phyloP scores from a whole-genome alignment of 2,113 vertebrate species.

The Siniperca knerii region DNA sequence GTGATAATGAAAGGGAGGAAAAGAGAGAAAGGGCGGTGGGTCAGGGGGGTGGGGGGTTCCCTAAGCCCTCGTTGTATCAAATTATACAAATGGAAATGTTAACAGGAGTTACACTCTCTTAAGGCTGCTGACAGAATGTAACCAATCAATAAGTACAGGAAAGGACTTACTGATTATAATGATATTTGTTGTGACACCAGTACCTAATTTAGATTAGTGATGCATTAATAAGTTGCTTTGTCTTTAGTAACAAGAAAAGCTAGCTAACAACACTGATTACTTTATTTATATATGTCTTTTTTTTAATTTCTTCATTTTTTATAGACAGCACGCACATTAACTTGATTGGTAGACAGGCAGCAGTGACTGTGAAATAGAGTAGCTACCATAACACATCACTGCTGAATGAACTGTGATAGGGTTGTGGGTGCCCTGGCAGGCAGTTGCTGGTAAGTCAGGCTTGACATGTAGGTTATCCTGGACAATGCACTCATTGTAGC shows the following conservation, averaged over 20 bases:
- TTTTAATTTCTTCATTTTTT: neutral
- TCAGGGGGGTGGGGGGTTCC: slow-evolving; percentile 35
- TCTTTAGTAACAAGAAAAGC: neutral
- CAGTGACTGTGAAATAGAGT: slow-evolving; percentile 12
- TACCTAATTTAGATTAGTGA: neutral
- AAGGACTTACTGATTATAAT: neutral
- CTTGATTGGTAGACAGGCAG: slow-evolving; percentile 4
- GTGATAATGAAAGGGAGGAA: slow-evolving; percentile 60
- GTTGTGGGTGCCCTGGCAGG: slow-evolving; percentile 48
- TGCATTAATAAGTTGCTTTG: neutral
- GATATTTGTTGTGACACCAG: neutral
- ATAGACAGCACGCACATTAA: neutral
- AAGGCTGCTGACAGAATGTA: neutral
- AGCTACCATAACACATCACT: slow-evolving; percentile 5
- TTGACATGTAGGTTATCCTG: slow-evolving; percentile 77
- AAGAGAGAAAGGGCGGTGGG: slow-evolving; percentile 40
- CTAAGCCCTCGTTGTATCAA: slow-evolving; percentile 39
- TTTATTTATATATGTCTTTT: neutral
- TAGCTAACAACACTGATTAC: neutral
- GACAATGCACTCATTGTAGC: slow-evolving; percentile 77
- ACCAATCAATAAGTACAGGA: neutral
- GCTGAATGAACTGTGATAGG: slow-evolving; percentile 34
- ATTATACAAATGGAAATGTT: slow-evolving; percentile 36
- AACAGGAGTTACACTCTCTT: neutral
- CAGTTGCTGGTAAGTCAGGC: slow-evolving; percentile 68